phyloP scores from a whole-genome alignment of 2,888 invertebrate species.

The Mesochorus sp. region DNA sequence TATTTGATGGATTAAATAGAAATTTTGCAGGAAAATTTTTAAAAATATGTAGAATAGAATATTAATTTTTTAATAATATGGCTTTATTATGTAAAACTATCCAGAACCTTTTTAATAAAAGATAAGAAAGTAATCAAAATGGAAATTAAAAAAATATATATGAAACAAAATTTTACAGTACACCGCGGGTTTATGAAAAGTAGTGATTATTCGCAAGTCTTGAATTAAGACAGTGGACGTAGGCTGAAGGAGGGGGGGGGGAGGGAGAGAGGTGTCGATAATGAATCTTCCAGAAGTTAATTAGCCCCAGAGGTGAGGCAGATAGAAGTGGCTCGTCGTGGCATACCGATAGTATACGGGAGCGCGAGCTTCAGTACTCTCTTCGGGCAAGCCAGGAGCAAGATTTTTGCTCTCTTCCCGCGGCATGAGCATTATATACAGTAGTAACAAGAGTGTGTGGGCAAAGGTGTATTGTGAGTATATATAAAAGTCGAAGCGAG shows the following conservation, averaged over 20 bases:
- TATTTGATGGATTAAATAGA: too few species aligned
- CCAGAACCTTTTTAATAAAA: too few species aligned
- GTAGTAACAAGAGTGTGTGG: neutral
- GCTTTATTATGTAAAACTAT: too few species aligned
- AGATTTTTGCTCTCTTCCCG: conserved; percentile 21
- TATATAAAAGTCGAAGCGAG: conserved; percentile 13
- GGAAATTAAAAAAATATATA: too few species aligned
- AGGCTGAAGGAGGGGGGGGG: conserved; percentile 52
- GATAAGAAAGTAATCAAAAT: too few species aligned
- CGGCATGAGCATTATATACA: neutral
- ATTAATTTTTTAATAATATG: too few species aligned
- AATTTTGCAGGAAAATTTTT: conserved; percentile 51
- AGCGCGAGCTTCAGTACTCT: conserved; percentile 60
- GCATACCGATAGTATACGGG: conserved; percentile 75
- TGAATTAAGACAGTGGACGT: conserved; percentile 77
- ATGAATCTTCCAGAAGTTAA: conserved; percentile 78
- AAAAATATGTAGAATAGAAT: too few species aligned
- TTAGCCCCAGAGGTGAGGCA: conserved; percentile 75
- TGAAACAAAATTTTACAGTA: too few species aligned
- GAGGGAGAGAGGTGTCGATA: conserved; percentile 76
- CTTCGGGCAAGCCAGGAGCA: neutral
- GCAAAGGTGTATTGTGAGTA: conserved; percentile 44
- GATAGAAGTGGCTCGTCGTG: conserved; percentile 77
- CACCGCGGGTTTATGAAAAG: conserved; percentile 46
- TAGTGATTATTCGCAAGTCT: conserved; percentile 50